Evolutionary conservation across 2,888 invertebrate genomes (phyloP), one percentile per base, ranked within the genome.

Genomic region (Stramonita haemastoma): DNA sequence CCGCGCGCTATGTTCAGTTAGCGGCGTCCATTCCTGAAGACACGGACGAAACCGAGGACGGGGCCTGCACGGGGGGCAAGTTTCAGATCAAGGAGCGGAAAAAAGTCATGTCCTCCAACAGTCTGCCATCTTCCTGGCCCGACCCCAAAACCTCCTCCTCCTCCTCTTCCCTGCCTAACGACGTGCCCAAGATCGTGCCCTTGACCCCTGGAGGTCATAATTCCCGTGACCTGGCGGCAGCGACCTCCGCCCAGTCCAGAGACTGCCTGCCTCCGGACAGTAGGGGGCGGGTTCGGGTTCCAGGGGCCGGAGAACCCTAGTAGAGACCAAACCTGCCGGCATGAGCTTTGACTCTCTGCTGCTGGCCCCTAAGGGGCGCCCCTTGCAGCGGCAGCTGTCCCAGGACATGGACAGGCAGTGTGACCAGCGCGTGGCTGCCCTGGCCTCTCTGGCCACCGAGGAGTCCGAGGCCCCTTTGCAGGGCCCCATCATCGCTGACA

Each of bases 1-100:
- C 89, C n/a, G 89, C 85, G 0, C 89, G 89, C 73, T 85, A 84
- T 29, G 89, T 89, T 29, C 84, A 85, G 77, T 77, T 89, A 32
- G 73, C 85, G 19, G 89, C 89, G 1, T 84, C 89, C 56, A 89
- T 89, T 22, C 89, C 89, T 1, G 70, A 84, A 22, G 83, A 89
- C 85, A 56, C 70, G 26, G 85, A 89, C 57, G 85, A 89, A 29
- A 36, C 70, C 22, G 89, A 89, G 32, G 89, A 89, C 57, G 89
- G 89, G 13, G 89, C 89, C 13, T 89, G 89, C 77, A 57, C 57
- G 17, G 89, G 89, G 29, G 77, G 85, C 8, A 89, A 85, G 85
- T 89, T 89, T 85, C 85, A 89, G 73, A 85, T 89, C 56, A 89
- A 32, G 5, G 84, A 89, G 29, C 36, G 46, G 13, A 89, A 84